Evolutionary conservation across 2,113 vertebrate genomes (phyloP).

Genomic region (Heterotis niloticus): DNA sequence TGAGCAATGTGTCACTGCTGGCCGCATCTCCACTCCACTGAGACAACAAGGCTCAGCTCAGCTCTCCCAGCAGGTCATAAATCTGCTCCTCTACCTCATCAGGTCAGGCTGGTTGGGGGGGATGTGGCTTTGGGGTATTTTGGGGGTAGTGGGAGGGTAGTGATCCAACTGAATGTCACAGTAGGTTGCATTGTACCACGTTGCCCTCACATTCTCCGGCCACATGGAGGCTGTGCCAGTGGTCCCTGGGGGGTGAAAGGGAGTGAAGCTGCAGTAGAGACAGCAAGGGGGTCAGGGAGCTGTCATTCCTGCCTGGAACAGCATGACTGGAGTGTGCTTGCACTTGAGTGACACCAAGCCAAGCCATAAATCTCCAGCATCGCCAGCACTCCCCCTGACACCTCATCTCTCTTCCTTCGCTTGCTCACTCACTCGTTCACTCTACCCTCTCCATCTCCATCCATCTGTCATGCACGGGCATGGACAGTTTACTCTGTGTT

Average conservation of each 20-base stretch:
- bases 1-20: conserved; percentile 29
- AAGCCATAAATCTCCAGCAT: conserved; percentile 43
- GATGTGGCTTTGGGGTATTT: conserved; percentile 26
- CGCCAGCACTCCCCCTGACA: no score
- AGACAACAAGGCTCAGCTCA: conserved; percentile 28
- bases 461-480: conserved; percentile 26
- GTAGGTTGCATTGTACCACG: no score
- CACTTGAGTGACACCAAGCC: conserved; percentile 23
- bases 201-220: no score
- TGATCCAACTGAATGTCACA: no score
- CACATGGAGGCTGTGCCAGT: conserved; percentile 27
- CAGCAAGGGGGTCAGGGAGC: conserved; percentile 25
- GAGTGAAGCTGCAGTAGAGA: conserved; percentile 31
- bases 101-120: conserved; percentile 34
- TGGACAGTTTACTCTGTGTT: conserved; percentile 42
- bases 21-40: conserved; percentile 22
- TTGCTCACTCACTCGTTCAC: neutral
- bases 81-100: conserved; percentile 38
- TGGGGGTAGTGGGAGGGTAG: no score
- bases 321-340: neutral
- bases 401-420: neutral
- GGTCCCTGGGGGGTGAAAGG: conserved; percentile 40
- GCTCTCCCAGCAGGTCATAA: conserved; percentile 21
- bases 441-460: neutral
- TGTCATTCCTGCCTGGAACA: conserved; percentile 44